Conservation (phyloP, 30 jellyfish, hydroid and myxozoan genomes). For the Nemopilema nomurai region DNA sequence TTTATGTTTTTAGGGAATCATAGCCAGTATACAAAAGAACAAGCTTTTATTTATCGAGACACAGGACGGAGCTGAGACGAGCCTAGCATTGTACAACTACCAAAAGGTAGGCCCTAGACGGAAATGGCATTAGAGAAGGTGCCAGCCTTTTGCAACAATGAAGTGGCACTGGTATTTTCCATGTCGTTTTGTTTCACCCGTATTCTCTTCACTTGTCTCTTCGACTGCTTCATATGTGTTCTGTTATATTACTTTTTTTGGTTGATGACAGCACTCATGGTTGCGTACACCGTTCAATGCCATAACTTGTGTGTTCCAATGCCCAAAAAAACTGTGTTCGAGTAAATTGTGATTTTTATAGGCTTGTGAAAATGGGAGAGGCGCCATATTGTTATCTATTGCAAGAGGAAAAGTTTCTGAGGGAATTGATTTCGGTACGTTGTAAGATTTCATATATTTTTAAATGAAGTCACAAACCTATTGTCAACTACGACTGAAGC, state of each 20-base stretch:
- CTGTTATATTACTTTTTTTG: too few species aligned
- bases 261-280: too few species aligned
- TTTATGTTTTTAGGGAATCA: slow-evolving; percentile 70
- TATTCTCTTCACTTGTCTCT: too few species aligned
- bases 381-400: slow-evolving; percentile 90
- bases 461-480: too few species aligned
- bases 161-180: too few species aligned
- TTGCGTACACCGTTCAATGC: too few species aligned
- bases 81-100: slow-evolving; percentile 88
- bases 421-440: slow-evolving; percentile 97
- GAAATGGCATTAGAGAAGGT: too few species aligned
- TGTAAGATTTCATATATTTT: background rate
- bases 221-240: too few species aligned
- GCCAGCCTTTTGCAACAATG: too few species aligned
- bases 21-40: slow-evolving; percentile 78
- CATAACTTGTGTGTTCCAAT: too few species aligned
- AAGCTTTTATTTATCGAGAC: slow-evolving; percentile 94
- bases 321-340: background rate
- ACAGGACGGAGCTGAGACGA: slow-evolving; percentile 97
- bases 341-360: background rate
- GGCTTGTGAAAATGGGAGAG: slow-evolving; percentile 99
- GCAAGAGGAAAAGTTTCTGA: slow-evolving; percentile 99
- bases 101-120: slow-evolving; percentile 65
- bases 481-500: too few species aligned
- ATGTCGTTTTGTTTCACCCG: too few species aligned